Percentiles rank a stretch among this genome's conserved stretches.
Conservation (phyloP, 2,888 invertebrate species). For the Ectemnius lituratus region DNA sequence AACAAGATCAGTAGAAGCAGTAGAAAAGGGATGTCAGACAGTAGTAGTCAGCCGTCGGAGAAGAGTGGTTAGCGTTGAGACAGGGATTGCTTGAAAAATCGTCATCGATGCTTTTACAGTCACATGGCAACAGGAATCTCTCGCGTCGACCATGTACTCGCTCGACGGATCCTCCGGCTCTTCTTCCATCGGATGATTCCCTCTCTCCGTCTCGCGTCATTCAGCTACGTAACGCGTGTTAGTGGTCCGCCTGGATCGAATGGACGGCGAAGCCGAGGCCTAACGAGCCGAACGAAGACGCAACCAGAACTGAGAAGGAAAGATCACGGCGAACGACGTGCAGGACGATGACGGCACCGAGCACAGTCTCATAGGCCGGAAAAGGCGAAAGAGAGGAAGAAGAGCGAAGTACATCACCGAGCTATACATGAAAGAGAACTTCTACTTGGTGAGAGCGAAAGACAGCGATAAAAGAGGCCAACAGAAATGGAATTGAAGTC, state of each 20-base stretch:
- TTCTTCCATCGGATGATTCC: no score
- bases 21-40: not conserved
- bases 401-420: conserved; percentile 13
- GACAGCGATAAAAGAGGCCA: not conserved
- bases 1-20: not conserved
- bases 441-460: not conserved
- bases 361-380: conserved; percentile 10
- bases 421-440: conserved; percentile 18
- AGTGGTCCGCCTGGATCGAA: conserved; percentile 37
- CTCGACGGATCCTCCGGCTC: not conserved
- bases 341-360: conserved; percentile 30
- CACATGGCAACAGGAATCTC: conserved; percentile 63
- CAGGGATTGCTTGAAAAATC: conserved; percentile 56
- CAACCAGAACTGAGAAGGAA: no score
- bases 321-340: conserved; percentile 8
- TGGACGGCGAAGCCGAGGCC: conserved; percentile 13
- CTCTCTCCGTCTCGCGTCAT: no score
- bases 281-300: conserved; percentile 31
- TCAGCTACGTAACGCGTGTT: not conserved
- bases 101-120: conserved; percentile 52
- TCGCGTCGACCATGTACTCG: conserved; percentile 21
- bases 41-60: conserved; percentile 7
- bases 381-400: conserved; percentile 11
- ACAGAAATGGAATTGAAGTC: no score
- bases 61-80: conserved; percentile 22